phyloP scores from a whole-genome alignment of 2,113 vertebrate species.

The Leptobrachium leishanense region DNA sequence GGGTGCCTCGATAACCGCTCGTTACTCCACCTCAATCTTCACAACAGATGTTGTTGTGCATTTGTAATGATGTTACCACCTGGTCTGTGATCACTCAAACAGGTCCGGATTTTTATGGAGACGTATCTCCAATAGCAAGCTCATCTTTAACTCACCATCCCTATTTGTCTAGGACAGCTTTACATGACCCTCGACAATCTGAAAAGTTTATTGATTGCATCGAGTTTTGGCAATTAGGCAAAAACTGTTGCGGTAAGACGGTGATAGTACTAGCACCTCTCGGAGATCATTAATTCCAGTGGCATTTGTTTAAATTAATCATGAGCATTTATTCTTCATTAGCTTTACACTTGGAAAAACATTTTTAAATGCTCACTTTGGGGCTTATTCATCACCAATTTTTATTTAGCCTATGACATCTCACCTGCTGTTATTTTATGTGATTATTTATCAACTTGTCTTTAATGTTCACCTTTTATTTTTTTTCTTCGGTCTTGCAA shows the following conservation, averaged over 20 bases:
- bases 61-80: slow-evolving; percentile 32
- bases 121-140: slow-evolving; percentile 1
- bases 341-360: not conserved
- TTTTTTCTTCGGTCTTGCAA: too few species aligned
- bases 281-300: slow-evolving; percentile 3
- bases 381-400: not conserved
- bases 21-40: slow-evolving; percentile 7
- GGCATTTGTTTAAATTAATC: slow-evolving; percentile 6
- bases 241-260: not conserved
- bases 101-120: slow-evolving; percentile 7
- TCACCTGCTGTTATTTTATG: not conserved
- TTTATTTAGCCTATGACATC: not conserved
- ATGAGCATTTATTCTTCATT: slow-evolving; percentile 6
- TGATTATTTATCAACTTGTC: not conserved
- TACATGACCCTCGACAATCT: not conserved
- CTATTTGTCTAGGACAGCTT: not conserved
- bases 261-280: not conserved
- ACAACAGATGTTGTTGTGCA: slow-evolving; percentile 42
- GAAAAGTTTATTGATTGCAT: not conserved
- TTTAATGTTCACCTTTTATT: not conserved
- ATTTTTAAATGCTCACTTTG: slow-evolving; percentile 1
- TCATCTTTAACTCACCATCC: not conserved
- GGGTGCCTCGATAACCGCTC: slow-evolving; percentile 18
- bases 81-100: slow-evolving; percentile 27
- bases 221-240: not conserved